Evolutionary conservation across 2,113 vertebrate genomes (phyloP), one percentile per base, ranked within the genome.

Genomic region (Pyxicephalus adspersus): DNA sequence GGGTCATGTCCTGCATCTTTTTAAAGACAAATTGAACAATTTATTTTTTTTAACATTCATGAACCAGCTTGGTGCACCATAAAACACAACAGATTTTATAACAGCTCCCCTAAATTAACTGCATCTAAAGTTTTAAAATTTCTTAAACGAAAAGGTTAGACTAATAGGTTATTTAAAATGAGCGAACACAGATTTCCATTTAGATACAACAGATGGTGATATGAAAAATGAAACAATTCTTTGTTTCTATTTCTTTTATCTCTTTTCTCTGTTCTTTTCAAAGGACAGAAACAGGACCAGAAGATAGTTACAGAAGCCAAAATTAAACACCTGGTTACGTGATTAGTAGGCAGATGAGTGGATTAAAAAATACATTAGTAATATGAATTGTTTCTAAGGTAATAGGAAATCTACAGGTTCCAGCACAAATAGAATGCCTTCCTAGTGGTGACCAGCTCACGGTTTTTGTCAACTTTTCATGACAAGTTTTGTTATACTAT

Each of bases 161-260:
- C 65, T 77, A 77, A 77, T 77, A 77, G 60, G 65, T 77, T 77
- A 65, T 54, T 26, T 55, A 29, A 66, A 66, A 77, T 77, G 26
- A 57, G 26, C 28, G 18, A 57, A 31, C 63, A 57, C 76, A 77
- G 76, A 66, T 77, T 72, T 77, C 76, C 22, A 77, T 77, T 77
- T 77, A 77, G 76, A 77, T 77, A 54, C 50, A 65, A 77, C 76
- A 77, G 76, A 66, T 77, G 76, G 76, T n/a, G 63, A 66, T 31
- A 57, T 25, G 25, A 67, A 57, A 77, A 77, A 67, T 26, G n/a
- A 77, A 77, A 65, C 61, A 65, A 77, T 52, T 51, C 20, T n/a
- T 77, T 77, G 51, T 57, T 66, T 77, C 61, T 67, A 57, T 77
- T 22, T 28, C 63, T 38, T 66, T 77, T 66, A 77, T 77, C 76